phyloP scores from a whole-genome alignment of 2,113 vertebrate genomes.

The Crotophaga sulcirostris region DNA sequence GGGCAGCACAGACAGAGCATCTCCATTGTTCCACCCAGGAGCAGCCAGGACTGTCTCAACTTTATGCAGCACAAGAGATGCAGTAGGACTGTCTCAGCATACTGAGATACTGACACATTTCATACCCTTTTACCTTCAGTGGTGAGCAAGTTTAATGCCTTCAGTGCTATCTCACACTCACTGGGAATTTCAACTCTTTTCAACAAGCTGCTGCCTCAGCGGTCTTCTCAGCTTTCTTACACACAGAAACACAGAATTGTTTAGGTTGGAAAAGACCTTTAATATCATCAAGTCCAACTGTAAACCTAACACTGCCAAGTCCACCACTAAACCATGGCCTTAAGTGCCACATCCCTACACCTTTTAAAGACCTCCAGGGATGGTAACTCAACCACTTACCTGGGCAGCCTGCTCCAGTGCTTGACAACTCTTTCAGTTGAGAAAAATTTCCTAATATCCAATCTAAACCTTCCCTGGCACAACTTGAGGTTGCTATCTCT shows the following conservation, averaged over 20 bases:
- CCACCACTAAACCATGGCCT: not conserved
- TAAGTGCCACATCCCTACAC: not conserved
- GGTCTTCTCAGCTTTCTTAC: not conserved
- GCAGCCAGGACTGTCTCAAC: not conserved
- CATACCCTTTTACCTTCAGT: not conserved
- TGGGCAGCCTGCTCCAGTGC: not conserved
- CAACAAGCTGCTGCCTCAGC: too few species aligned
- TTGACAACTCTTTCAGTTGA: not conserved
- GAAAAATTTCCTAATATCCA: not conserved
- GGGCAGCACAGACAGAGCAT: not conserved
- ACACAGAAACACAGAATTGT: not conserved
- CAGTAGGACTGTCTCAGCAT: not conserved
- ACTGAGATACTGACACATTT: not conserved
- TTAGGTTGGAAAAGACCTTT: not conserved
- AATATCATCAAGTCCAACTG: not conserved
- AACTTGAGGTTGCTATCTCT: not conserved
- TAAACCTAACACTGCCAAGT: not conserved
- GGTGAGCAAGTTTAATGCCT: not conserved
- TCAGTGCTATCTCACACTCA: rapidly evolving
- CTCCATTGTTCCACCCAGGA: not conserved
- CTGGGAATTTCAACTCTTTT: too few species aligned
- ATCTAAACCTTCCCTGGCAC: not conserved
- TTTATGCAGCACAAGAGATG: not conserved
- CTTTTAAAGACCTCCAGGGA: not conserved
- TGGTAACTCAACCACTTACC: not conserved